phyloP scores from a whole-genome alignment of 2,888 invertebrate species.

The Oxytorus armatus region DNA sequence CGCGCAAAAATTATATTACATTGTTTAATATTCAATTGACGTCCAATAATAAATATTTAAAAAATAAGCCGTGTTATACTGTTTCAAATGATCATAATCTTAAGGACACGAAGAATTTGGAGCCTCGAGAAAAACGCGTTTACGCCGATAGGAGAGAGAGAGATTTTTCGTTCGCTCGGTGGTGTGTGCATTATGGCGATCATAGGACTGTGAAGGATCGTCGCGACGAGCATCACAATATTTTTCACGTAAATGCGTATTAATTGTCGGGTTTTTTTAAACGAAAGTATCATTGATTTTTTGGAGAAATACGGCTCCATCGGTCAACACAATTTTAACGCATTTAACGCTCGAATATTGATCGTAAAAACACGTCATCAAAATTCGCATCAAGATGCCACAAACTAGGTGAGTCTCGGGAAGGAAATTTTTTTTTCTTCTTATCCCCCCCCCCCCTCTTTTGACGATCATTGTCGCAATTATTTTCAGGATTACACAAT shows the following conservation, averaged over 20 bases:
- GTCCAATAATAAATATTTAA: too few species aligned
- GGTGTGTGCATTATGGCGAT: constrained; percentile 79
- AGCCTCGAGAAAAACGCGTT: too few species aligned
- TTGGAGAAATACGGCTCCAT: constrained; percentile 42
- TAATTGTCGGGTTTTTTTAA: too few species aligned
- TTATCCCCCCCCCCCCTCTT: not conserved
- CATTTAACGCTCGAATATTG: constrained; percentile 21
- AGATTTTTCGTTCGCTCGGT: constrained; percentile 7
- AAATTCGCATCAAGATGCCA: constrained; percentile 80
- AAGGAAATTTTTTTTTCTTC: constrained; percentile 57
- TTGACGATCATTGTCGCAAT: constrained; percentile 3
- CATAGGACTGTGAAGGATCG: constrained; percentile 74
- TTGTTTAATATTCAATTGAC: too few species aligned
- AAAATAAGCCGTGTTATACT: too few species aligned
- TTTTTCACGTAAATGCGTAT: not conserved
- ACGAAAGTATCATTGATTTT: constrained; percentile 1
- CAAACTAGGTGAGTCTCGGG: constrained; percentile 80
- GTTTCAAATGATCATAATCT: too few species aligned
- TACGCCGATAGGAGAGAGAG: too few species aligned
- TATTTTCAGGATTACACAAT: constrained; percentile 11
- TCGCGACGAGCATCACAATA: constrained; percentile 60
- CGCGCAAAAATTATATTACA: constrained; percentile 64
- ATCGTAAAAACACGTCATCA: constrained; percentile 74
- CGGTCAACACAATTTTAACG: constrained; percentile 45
- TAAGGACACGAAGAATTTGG: too few species aligned